These are phyloP conservation scores for Plumapathes pennacea DNA, from an alignment of 92 coral and sea anemone genomes.

Conservation along the genomic window DNA sequence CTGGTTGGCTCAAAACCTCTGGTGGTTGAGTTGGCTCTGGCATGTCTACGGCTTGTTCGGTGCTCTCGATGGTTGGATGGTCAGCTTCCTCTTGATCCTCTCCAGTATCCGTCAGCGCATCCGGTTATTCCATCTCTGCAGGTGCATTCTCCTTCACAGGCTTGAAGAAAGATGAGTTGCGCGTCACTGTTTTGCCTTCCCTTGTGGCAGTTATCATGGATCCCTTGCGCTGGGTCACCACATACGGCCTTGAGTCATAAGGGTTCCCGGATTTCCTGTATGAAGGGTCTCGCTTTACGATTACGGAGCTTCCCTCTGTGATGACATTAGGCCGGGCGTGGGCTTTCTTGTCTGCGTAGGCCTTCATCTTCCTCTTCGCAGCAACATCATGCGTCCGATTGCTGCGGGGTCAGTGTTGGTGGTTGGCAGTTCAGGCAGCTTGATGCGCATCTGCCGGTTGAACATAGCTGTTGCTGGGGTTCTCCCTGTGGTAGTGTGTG, in stretches of 20 bases:
- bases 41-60: too few relatives aligned
- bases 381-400: slow-evolving; percentile 11
- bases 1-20: too few relatives aligned
- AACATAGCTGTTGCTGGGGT: slow-evolving; percentile 49
- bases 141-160: too few relatives aligned
- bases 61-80: too few relatives aligned
- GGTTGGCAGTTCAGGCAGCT: slow-evolving; percentile 40
- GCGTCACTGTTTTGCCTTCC: slow-evolving; percentile 29
- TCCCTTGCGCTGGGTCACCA: slow-evolving; percentile 43
- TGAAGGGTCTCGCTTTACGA: slow-evolving; percentile 32
- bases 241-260: slow-evolving; percentile 44
- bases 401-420: neutral
- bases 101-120: too few relatives aligned
- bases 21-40: too few relatives aligned
- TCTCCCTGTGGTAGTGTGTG: slow-evolving; percentile 31
- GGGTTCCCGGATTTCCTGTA: slow-evolving; percentile 26
- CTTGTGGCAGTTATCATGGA: slow-evolving; percentile 54
- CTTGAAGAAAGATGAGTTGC: slow-evolving; percentile 51
- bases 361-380: slow-evolving; percentile 59
- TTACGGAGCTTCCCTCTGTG: slow-evolving; percentile 33
- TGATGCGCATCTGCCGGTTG: slow-evolving; percentile 47
- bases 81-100: too few relatives aligned
- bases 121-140: too few relatives aligned
- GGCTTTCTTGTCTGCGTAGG: slow-evolving; percentile 44
- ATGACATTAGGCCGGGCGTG: slow-evolving; percentile 41